A percentile compares a stretch with the other conserved stretches of the same genome.
Conservation (phyloP, 2,888 invertebrate species). For the Harpalus rufipes region DNA sequence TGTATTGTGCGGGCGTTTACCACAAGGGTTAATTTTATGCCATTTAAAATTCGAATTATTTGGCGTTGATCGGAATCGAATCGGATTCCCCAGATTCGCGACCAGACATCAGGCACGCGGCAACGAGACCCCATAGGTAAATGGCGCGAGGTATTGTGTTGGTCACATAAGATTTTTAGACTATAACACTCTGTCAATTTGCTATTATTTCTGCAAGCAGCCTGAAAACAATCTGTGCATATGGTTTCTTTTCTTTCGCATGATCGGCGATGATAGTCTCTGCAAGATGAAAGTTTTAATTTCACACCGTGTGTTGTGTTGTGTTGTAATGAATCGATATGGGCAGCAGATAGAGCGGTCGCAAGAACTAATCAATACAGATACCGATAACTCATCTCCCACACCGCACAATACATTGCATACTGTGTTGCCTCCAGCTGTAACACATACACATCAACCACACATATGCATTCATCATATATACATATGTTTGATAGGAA, state of each 20-base stretch:
- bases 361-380: slow-evolving; percentile 45
- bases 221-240: neutral
- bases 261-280: no score
- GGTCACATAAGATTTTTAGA: no score
- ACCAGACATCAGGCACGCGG: no score
- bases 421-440: slow-evolving; percentile 41
- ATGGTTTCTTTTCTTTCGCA: neutral
- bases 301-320: neutral
- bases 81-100: no score
- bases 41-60: no score
- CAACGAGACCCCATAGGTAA: no score
- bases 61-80: no score
- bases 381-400: slow-evolving; percentile 52
- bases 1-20: no score
- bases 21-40: no score
- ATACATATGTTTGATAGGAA: neutral
- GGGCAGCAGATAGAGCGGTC: slow-evolving; percentile 18
- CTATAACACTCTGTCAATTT: no score
- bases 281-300: slow-evolving; percentile 6
- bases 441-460: neutral
- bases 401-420: slow-evolving; percentile 40
- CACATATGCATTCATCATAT: neutral
- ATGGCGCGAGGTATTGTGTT: no score
- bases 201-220: no score
- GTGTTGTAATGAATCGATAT: slow-evolving; percentile 42